Evolutionary conservation across 2,888 invertebrate species (phyloP).

Genomic region (Luffia ferchaultella): DNA sequence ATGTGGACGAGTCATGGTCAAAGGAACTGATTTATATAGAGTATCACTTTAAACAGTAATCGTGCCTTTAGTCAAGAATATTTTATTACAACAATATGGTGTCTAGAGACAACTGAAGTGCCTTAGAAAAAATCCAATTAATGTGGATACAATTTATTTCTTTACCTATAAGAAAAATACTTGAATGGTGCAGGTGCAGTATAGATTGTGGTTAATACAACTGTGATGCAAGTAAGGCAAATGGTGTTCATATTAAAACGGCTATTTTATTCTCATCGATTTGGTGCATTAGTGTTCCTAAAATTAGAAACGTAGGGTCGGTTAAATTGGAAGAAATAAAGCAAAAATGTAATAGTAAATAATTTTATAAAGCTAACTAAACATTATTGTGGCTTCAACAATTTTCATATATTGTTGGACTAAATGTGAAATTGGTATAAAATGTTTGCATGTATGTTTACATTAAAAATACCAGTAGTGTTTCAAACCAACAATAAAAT

Average conservation of each 20-base stretch:
- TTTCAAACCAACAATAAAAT: no score
- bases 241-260: slow-evolving; percentile 4
- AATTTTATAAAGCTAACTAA: no score
- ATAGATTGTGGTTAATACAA: no score
- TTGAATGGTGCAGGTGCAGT: no score
- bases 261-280: not conserved
- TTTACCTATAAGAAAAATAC: no score
- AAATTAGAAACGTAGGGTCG: not conserved
- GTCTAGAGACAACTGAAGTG: slow-evolving; percentile 9
- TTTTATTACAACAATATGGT: slow-evolving; percentile 1
- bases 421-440: no score
- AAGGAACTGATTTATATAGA: slow-evolving; percentile 63
- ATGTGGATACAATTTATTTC: slow-evolving; percentile 4
- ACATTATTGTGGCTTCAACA: no score
- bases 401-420: no score
- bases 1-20: slow-evolving; percentile 74
- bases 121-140: slow-evolving; percentile 8
- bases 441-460: no score
- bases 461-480: no score
- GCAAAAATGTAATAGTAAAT: slow-evolving; percentile 1
- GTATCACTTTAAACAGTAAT: no score
- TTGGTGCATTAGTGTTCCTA: not conserved
- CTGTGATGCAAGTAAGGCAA: slow-evolving; percentile 4
- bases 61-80: slow-evolving; percentile 50
- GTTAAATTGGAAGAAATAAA: not conserved